Evolutionary conservation across 2,113 vertebrate species (phyloP).

Genomic region (Xenotilapia flavipinnis): DNA sequence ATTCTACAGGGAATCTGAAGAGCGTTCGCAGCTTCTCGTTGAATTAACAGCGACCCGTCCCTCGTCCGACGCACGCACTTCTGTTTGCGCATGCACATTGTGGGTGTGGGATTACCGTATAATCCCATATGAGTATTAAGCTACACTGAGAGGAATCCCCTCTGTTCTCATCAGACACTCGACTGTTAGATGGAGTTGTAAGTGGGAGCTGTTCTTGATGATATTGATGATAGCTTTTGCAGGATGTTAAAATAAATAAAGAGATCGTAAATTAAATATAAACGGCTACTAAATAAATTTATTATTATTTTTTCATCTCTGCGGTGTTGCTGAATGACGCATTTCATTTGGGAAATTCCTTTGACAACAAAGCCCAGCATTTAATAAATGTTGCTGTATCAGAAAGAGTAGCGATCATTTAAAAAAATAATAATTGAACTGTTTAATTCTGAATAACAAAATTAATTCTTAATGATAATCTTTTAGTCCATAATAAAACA

Average conservation of each 20-base stretch:
- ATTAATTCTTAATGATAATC: not conserved
- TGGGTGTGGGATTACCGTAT: conserved; percentile 44
- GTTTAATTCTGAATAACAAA: not conserved
- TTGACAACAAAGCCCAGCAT: not conserved
- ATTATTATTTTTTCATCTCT: not conserved
- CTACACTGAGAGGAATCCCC: not conserved
- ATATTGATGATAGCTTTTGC: not conserved
- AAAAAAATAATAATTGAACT: not conserved
- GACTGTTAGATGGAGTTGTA: not conserved
- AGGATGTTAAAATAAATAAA: not conserved
- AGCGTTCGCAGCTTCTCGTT: not conserved
- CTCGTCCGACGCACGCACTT: not conserved
- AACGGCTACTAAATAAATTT: not conserved
- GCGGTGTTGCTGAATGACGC: not conserved
- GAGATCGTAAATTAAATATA: not conserved
- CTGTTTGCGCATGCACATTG: conserved; percentile 54
- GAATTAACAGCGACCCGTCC: not conserved
- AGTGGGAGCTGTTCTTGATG: not conserved
- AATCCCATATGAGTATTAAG: conserved; percentile 23
- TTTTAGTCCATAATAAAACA: not conserved
- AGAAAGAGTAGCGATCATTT: not conserved
- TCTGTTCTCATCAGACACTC: not conserved
- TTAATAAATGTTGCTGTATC: not conserved
- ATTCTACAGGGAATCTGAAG: not conserved
- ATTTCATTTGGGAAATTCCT: not conserved